A percentile compares a stretch with the other conserved stretches of the same genome.
phyloP scores from a whole-genome alignment of 35 echinoderm and acorn worm genomes.

The Lytechinus variegatus region DNA sequence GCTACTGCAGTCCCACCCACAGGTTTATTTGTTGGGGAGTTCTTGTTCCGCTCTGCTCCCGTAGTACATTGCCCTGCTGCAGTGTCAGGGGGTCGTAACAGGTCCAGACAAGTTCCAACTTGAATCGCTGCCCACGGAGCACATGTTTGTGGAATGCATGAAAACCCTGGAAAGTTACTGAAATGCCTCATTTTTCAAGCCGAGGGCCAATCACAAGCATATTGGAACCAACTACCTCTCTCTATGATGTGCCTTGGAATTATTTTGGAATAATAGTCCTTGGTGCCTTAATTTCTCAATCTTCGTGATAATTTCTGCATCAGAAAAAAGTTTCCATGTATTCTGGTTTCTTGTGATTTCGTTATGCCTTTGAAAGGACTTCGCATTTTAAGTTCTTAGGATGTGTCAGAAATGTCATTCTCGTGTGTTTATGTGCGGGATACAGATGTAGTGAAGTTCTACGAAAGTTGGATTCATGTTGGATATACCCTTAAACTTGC shows the following conservation, averaged over 20 bases:
- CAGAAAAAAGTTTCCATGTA: too few species aligned
- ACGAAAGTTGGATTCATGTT: too few species aligned
- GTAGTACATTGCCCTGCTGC: neutral
- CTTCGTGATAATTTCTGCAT: neutral
- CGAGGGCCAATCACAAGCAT: neutral
- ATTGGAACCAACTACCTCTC: neutral
- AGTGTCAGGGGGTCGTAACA: neutral
- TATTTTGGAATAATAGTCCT: neutral
- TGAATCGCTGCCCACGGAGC: neutral
- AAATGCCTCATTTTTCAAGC: constrained; percentile 12
- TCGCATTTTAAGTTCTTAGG: too few species aligned
- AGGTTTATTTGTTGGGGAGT: neutral
- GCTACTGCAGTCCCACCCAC: neutral
- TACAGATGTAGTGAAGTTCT: too few species aligned
- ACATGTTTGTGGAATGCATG: neutral
- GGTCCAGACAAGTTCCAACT: neutral
- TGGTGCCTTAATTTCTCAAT: neutral
- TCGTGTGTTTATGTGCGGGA: too few species aligned
- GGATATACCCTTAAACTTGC: too few species aligned
- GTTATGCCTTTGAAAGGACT: too few species aligned
- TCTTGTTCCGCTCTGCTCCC: neutral
- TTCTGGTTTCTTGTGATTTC: too few species aligned
- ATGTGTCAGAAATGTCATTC: too few species aligned
- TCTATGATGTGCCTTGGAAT: neutral
- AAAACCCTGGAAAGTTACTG: neutral